Conservation (phyloP, 2,113 vertebrate species). For the Vidua macroura region DNA sequence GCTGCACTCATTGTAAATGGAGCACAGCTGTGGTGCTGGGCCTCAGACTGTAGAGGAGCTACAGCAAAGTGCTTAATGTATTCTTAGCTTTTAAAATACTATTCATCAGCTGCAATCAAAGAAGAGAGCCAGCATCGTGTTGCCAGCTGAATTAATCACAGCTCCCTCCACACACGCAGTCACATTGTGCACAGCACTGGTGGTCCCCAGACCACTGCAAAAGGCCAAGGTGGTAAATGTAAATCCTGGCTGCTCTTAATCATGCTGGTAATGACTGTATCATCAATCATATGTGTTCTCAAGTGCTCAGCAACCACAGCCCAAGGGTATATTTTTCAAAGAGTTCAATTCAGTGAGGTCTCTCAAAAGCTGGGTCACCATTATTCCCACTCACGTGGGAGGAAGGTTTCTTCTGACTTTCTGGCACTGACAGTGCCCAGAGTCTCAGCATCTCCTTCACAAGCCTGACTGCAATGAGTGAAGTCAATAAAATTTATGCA, state of each 20-base stretch:
- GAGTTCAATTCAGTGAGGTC: conserved; percentile 10
- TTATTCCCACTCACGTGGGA: not conserved
- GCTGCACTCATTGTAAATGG: not conserved
- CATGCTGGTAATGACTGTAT: conserved; percentile 1
- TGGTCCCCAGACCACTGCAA: conserved; percentile 10
- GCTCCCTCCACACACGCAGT: not conserved
- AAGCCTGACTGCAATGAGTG: not conserved
- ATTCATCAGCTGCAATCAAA: conserved; percentile 57
- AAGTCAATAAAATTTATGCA: conserved; percentile 35
- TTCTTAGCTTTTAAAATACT: conserved; percentile 60
- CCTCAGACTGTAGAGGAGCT: conserved; percentile 3
- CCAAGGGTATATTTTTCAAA: conserved; percentile 44
- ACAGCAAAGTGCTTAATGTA: conserved; percentile 32
- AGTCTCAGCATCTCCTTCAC: not conserved
- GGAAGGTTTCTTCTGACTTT: not conserved
- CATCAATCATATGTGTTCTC: conserved; percentile 45
- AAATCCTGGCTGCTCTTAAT: conserved; percentile 64
- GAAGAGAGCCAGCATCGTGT: conserved; percentile 10
- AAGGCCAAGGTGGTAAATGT: conserved; percentile 55
- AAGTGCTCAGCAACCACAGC: conserved; percentile 50
- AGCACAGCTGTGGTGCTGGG: conserved; percentile 37
- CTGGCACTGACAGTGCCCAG: not conserved
- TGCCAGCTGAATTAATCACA: conserved; percentile 51
- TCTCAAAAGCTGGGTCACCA: conserved; percentile 36
- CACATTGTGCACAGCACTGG: not conserved